Base-by-base conservation (phyloP, 2,113 vertebrate genomes). In the Rostratula benghalensis region DNA sequence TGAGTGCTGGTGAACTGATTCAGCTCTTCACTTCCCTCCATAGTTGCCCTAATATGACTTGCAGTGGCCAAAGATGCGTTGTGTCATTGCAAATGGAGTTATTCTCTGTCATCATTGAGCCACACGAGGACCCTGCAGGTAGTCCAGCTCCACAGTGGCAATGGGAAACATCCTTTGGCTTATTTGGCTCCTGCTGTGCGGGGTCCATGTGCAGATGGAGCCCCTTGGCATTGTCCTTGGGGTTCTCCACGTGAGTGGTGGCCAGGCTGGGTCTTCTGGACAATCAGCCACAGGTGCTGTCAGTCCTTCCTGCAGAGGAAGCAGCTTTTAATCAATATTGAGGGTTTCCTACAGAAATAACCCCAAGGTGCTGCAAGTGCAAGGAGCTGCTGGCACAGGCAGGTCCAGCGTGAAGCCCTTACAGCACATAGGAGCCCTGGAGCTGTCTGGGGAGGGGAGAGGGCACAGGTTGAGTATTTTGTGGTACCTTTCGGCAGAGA, bases 41-140 rank as follows among this genome's bases (percentile, higher is more conserved):
- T 27, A 10, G 48, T 73, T 73, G 67, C 43, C 68, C 68, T 59
- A 10, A 20, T 0, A 6, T n/a, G 48, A 48, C 57, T 30, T 2
- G 3, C 13, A 8, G 76, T 25, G 35, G 35, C 43, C 59, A 25
- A 30, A 59, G 15, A 43, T 11, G 1, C 68, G 13, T 7, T 4
- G n/a, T 61, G 0, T 12, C 19, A 1, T 13, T 24, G 57, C 33
- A 23, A 28, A 50, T 1, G 3, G 83, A 21, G 25, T 18, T 61
- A 45, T 17, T 33, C 21, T 27, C 33, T 2, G 6, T 31, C 2
- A 0, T 25, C 15, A 5, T 1, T 4, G 50, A 14, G 35, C 16
- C 28, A 20, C 3, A 1, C 1, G 2, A n/a, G 35, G 53, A 51
- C 30, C n/a, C 27, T 68, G 53, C 0, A 3, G 37, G 6, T 43